Evolutionary conservation across 2,797 vertebrate genomes (phyloP), one percentile per base, ranked within the genome.

Genomic region (Sebastes matsubarae): DNA sequence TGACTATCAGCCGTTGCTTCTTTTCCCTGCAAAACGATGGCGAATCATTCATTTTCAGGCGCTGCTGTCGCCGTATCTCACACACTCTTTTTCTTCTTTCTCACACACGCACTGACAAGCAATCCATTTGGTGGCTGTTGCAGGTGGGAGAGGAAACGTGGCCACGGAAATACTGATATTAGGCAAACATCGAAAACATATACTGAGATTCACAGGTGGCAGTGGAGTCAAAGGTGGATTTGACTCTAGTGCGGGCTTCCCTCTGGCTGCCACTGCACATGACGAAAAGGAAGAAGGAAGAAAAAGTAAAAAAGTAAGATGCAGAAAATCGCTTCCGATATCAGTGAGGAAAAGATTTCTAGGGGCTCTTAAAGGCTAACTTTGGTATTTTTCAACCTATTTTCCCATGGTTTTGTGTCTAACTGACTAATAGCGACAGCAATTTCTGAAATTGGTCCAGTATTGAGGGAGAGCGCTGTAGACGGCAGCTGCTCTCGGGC

Each of bases 31-130:
- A 79, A 83, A 87, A 73, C 34, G 42, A 75, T 58, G 54, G 61
- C 78, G 58, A 71, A 82, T 88, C 92, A 94, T 93, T 90, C 18
- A 92, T 95, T 92, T 87, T 85, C 74, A 77, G 68, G 34, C 27
- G 29, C 74, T 27, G 79, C 79, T 83, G 86, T 89, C 88, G 38
- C 67, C 22, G 3, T 79, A 84, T 88, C 85, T 78, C 70, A 69
- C 67, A 61, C 77, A 77, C 80, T 80, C 38, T 77, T 42, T 75
- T 69, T 80, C 70, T 71, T 50, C 73, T 73, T 46, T 69, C 61
- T 71, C 77, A 72, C 74, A 85, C 25, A 63, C 55, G 8, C n/a
- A 52, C 42, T 87, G 86, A 86, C 76, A 89, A 59, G 59, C 68
- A 58, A 89, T 86, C 78, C 75, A 83, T 88, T 82, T 79, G 29